phyloP scores from a whole-genome alignment of 2,797 vertebrate genomes.

The Aeoliscus strigatus region DNA sequence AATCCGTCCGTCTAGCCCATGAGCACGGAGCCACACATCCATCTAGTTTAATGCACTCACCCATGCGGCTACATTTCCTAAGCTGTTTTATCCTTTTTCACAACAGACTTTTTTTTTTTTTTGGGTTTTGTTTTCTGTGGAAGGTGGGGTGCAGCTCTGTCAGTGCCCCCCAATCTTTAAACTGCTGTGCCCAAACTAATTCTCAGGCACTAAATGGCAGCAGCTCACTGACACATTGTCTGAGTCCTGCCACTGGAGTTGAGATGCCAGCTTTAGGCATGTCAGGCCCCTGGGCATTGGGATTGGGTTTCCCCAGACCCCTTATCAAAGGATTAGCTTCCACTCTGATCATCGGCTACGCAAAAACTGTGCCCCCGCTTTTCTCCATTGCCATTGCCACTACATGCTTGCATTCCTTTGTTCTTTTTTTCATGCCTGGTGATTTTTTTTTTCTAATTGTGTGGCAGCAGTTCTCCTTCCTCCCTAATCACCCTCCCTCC shows the following conservation, averaged over 20 bases:
- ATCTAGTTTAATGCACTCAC: constrained; percentile 23
- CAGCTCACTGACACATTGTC: constrained; percentile 55
- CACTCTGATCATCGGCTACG: constrained; percentile 65
- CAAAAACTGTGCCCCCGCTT: constrained; percentile 58
- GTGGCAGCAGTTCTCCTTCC: constrained; percentile 52
- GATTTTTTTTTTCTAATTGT: constrained; percentile 48
- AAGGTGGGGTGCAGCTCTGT: too few species aligned
- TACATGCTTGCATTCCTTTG: constrained; percentile 63
- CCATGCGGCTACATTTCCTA: constrained; percentile 15
- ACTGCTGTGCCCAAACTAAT: constrained; percentile 34
- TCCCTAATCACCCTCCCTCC: constrained; percentile 27
- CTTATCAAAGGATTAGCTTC: constrained; percentile 74
- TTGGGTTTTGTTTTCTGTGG: too few species aligned
- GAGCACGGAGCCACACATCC: constrained; percentile 20
- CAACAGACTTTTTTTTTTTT: constrained; percentile 25
- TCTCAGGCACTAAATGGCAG: constrained; percentile 48
- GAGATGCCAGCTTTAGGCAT: constrained; percentile 66
- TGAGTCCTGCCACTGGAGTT: constrained; percentile 59
- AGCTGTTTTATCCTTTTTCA: constrained; percentile 41
- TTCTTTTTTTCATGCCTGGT: constrained; percentile 58
- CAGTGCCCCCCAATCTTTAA: too few species aligned
- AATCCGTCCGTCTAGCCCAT: constrained; percentile 28
- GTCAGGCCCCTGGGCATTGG: constrained; percentile 60
- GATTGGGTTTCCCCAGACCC: constrained; percentile 69
- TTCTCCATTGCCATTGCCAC: constrained; percentile 31